phyloP scores from a whole-genome alignment of 92 coral and sea anemone genomes.

The Isaurus tuberculatus region DNA sequence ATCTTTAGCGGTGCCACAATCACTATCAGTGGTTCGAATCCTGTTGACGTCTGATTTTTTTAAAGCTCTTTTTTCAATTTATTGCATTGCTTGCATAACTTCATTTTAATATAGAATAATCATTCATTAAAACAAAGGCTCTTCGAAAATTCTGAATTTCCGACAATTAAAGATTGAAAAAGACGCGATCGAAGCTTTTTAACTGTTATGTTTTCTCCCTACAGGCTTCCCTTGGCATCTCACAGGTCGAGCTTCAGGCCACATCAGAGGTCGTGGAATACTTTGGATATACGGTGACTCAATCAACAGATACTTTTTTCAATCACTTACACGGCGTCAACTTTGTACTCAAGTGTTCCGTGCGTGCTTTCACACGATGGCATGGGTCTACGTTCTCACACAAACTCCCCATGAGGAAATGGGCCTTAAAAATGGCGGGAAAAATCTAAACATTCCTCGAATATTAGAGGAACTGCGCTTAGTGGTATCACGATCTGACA shows the following conservation, averaged over 20 bases:
- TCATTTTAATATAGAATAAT: too few species aligned
- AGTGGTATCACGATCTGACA: constrained; percentile 74
- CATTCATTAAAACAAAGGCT: too few species aligned
- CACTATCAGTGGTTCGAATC: too few species aligned
- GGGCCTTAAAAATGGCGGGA: constrained; percentile 73
- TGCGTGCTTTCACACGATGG: constrained; percentile 86
- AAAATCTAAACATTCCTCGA: constrained; percentile 75
- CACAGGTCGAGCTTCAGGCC: constrained; percentile 63
- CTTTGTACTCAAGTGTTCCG: constrained; percentile 82
- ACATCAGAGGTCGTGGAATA: constrained; percentile 80
- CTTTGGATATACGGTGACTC: constrained; percentile 90
- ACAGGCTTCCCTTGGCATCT: constrained; percentile 27
- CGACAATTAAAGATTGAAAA: too few species aligned
- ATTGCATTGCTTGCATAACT: too few species aligned
- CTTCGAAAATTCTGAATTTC: too few species aligned
- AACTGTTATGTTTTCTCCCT: background rate
- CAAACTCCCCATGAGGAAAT: constrained; percentile 80
- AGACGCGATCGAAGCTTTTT: background rate
- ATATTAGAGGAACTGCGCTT: constrained; percentile 70
- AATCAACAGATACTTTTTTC: constrained; percentile 79
- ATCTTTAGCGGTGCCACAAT: too few species aligned
- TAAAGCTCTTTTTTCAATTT: too few species aligned
- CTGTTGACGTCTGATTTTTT: too few species aligned
- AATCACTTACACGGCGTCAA: constrained; percentile 69
- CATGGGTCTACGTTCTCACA: constrained; percentile 82